phyloP scores from a whole-genome alignment of 1,140 invertebrate species.

The Pogonomyrmex barbatus region DNA sequence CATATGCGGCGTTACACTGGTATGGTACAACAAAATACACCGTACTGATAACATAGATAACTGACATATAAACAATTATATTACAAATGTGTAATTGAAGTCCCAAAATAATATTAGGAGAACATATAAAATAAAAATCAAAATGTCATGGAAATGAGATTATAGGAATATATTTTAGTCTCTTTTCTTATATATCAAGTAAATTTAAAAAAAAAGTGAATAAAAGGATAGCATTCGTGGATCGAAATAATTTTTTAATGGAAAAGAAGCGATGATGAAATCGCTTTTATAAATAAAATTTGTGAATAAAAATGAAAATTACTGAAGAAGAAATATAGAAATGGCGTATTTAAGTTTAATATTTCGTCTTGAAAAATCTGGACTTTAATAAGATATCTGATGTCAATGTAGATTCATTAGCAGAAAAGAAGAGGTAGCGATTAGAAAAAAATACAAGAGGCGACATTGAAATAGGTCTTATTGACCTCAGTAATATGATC shows the following conservation, averaged over 20 bases:
- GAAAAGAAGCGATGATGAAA: neutral
- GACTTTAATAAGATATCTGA: neutral
- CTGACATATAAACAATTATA: neutral
- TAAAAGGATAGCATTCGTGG: neutral
- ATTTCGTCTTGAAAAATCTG: neutral
- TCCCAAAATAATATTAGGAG: slow-evolving; percentile 3
- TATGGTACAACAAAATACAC: slow-evolving; percentile 2
- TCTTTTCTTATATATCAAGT: neutral
- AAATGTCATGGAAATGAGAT: neutral
- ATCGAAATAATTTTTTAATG: neutral
- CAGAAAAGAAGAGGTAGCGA: neutral
- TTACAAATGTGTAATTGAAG: slow-evolving; percentile 11
- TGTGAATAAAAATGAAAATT: neutral
- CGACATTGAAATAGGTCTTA: neutral
- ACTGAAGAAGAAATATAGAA: neutral
- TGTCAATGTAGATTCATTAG: neutral
- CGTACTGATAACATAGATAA: neutral
- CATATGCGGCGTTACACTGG: neutral
- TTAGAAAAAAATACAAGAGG: neutral
- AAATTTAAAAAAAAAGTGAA: neutral
- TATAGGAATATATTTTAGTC: neutral
- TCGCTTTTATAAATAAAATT: neutral
- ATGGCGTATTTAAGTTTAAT: neutral
- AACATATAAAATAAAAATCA: neutral
- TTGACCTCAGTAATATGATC: neutral